Percentiles rank a stretch among this genome's conserved stretches.
phyloP scores from a whole-genome alignment of 2,113 vertebrate genomes.

The Zonotrichia leucophrys region DNA sequence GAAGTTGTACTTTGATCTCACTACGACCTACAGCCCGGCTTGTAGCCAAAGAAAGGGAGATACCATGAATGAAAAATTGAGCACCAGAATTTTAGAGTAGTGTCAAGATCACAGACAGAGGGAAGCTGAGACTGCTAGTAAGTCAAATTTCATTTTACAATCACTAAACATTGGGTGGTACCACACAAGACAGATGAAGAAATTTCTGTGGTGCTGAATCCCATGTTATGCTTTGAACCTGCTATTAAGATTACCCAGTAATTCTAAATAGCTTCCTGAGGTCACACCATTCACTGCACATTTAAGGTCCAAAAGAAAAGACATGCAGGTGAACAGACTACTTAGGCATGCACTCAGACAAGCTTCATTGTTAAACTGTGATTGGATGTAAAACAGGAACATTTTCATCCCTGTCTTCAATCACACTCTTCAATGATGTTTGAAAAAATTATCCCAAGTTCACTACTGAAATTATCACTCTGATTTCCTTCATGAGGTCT shows the following conservation, averaged over 20 bases:
- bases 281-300: background rate
- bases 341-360: background rate
- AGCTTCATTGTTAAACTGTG: background rate
- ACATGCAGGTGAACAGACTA: background rate
- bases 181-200: background rate
- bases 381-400: background rate
- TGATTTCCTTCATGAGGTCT: background rate
- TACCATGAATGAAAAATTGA: accelerated
- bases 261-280: background rate
- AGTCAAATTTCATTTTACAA: background rate
- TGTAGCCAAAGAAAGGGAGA: background rate
- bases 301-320: background rate
- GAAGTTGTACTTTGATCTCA: constrained; percentile 28
- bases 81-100: background rate
- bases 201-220: background rate
- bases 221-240: background rate
- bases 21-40: background rate
- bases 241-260: background rate
- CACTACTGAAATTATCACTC: background rate
- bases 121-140: background rate
- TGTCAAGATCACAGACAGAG: background rate
- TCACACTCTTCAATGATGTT: background rate
- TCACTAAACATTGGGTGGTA: background rate
- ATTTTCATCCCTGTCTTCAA: background rate
- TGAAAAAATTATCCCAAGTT: background rate